phyloP scores from a whole-genome alignment of 2,888 invertebrate species.

The Carpatolechia fugitivella region DNA sequence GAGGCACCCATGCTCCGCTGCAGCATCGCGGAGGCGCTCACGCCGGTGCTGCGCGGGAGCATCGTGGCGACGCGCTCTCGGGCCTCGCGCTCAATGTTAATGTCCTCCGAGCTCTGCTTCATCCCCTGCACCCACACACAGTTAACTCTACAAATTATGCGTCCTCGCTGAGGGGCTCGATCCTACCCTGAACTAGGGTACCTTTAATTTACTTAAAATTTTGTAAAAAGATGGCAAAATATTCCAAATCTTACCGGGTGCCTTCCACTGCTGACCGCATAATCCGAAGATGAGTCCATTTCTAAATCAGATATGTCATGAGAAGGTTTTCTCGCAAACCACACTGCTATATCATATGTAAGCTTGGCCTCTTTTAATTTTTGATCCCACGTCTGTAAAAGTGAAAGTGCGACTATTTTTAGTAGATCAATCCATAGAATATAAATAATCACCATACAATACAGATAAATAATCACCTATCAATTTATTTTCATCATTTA shows the following conservation, averaged over 20 bases:
- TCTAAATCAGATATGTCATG: conserved; percentile 48
- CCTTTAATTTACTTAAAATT: too few relatives aligned
- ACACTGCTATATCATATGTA: conserved; percentile 69
- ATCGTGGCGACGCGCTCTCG: conserved; percentile 57
- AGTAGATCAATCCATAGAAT: too few relatives aligned
- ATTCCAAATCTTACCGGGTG: too few relatives aligned
- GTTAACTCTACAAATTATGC: too few relatives aligned
- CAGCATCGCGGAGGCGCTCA: too few relatives aligned
- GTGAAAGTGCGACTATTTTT: too few relatives aligned
- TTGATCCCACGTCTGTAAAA: conserved; percentile 87
- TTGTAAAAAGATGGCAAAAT: too few relatives aligned
- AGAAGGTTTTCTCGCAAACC: conserved; percentile 46
- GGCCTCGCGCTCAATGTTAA: conserved; percentile 48
- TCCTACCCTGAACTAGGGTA: too few relatives aligned
- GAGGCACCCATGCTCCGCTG: conserved; percentile 42
- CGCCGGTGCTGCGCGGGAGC: conserved; percentile 53
- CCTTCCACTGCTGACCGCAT: conserved; percentile 25
- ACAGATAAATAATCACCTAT: too few relatives aligned
- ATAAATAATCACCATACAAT: too few relatives aligned
- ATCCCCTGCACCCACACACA: conserved; percentile 26
- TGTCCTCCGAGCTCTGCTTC: conserved; percentile 44
- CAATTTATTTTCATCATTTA: too few relatives aligned
- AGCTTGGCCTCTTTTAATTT: conserved; percentile 87
- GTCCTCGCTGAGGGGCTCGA: too few relatives aligned
- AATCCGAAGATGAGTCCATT: conserved; percentile 45